Conservation (phyloP, 53 echinoderm and acorn worm genomes). For the Actinopyga echinites region DNA sequence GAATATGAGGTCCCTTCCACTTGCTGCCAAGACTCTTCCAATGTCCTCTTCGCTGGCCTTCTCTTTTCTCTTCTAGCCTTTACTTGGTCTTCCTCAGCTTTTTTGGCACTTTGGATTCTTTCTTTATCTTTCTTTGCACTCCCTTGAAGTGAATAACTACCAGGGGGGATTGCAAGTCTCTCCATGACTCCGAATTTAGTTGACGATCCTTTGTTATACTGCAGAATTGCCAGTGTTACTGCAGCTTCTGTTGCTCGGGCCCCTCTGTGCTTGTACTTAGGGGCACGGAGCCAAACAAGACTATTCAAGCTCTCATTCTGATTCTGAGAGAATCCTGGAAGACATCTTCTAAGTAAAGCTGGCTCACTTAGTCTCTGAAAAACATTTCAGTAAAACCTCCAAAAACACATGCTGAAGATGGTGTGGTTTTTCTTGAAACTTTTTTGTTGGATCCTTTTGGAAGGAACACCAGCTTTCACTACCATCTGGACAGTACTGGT, state of each 20-base stretch:
- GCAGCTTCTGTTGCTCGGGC: slow-evolving; percentile 41
- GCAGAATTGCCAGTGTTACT: slow-evolving; percentile 45
- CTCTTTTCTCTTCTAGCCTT: slow-evolving; percentile 24
- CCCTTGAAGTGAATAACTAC: not conserved
- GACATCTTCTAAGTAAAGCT: slow-evolving; percentile 47
- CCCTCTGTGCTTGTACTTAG: slow-evolving; percentile 46
- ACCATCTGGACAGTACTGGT: slow-evolving; percentile 48
- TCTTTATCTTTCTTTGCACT: not conserved
- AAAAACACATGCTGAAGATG: slow-evolving; percentile 19
- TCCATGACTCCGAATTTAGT: slow-evolving; percentile 21
- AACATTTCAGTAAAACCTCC: slow-evolving; percentile 14
- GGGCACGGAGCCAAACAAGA: slow-evolving; percentile 55
- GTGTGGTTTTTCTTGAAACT: slow-evolving; percentile 28
- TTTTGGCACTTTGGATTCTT: not conserved
- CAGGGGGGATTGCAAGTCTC: slow-evolving; percentile 16
- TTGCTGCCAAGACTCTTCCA: slow-evolving; percentile 3
- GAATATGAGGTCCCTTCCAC: slow-evolving; percentile 30
- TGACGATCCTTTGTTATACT: slow-evolving; percentile 55
- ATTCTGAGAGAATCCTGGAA: slow-evolving; percentile 56
- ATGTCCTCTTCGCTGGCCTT: slow-evolving; percentile 13
- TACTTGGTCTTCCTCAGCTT: slow-evolving; percentile 13
- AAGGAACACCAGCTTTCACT: slow-evolving; percentile 51
- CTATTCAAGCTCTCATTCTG: slow-evolving; percentile 61
- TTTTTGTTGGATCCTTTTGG: slow-evolving; percentile 8
- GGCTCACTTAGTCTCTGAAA: slow-evolving; percentile 42